A percentile compares a stretch with the other conserved stretches of the same genome.
Evolutionary conservation across 92 coral and sea anemone genomes (phyloP).

Genomic region (Pocillopora meandrina): DNA sequence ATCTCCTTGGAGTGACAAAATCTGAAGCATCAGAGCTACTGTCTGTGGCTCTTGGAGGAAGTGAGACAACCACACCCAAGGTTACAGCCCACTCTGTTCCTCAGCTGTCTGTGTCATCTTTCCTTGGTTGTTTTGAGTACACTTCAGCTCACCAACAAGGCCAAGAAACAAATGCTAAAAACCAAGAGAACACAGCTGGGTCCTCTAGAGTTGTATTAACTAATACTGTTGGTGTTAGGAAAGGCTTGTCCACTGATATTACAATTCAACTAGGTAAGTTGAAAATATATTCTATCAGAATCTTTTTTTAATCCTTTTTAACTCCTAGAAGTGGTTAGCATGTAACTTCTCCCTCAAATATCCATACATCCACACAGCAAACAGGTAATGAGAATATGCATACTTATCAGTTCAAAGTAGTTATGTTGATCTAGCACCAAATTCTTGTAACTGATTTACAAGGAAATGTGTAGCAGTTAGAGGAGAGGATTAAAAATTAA

Average conservation of each 20-base stretch:
- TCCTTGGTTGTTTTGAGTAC: conserved; percentile 93
- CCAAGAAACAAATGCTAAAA: conserved; percentile 4
- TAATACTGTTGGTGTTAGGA: conserved; percentile 51
- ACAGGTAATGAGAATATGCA: too few species aligned
- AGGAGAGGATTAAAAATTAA: too few species aligned
- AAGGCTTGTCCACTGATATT: conserved; percentile 79
- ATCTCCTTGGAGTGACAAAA: conserved; percentile 76
- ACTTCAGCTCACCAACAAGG: conserved; percentile 19
- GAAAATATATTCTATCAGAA: background rate
- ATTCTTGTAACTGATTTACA: too few species aligned
- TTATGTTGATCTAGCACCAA: too few species aligned
- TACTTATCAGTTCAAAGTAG: too few species aligned
- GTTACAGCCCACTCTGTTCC: conserved; percentile 29
- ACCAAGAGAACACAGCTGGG: conserved; percentile 37
- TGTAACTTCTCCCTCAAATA: too few species aligned
- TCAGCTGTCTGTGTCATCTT: conserved; percentile 65
- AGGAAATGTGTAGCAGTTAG: too few species aligned
- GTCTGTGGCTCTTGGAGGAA: conserved; percentile 40
- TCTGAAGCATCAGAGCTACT: conserved; percentile 84
- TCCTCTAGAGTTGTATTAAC: conserved; percentile 48
- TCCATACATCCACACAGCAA: too few species aligned
- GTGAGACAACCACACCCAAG: conserved; percentile 21
- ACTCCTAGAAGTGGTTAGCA: too few species aligned
- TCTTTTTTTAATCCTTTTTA: background rate
- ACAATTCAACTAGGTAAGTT: conserved; percentile 64